Base-by-base conservation (phyloP, 2,888 invertebrate genomes). In the Macrophya alboannulata region DNA sequence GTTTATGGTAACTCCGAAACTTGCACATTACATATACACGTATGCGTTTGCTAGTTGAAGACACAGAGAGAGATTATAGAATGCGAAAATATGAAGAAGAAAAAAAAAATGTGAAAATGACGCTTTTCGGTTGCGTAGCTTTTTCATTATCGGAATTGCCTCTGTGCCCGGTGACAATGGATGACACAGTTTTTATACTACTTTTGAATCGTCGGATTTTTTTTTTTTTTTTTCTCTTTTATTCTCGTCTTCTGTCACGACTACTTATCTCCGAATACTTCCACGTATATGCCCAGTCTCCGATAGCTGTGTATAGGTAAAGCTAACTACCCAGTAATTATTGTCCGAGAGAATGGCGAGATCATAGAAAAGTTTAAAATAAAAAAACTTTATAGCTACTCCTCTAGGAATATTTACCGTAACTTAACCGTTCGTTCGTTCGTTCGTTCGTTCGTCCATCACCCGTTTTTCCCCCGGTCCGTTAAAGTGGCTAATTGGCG, bases 81-180 rank as follows among this genome's bases (percentile, higher is more conserved):
- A 55, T 51, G 55, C 21, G 62, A 55, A 25, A 59, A 21, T 62
- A 43, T 21, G 17, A 81, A 25, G 25, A 76, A 48, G 6, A 25
- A 31, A 31, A 15, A 12, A 51, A n/a, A 72, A 17, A 43, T n/a
- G 43, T 15, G 10, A 68, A 21, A 45, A 45, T 25, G n/a, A 45
- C 68, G 62, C 88, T 89, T 89, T 91, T 91, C 89, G 89, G 88
- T 89, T 91, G 91, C 91, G 92, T 91, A 90, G 91, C 90, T 92
- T 92, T 92, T 90, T 92, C 92, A 92, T 92, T 92, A 92, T 91
- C 90, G 87, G 90, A 90, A 92, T 92, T 92, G 92, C 92, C 92
- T 89, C 88, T 89, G 88, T 90, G 91, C 88, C 88, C 89, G 88
- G 88, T 90, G 88, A 91, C 92, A 92, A 92, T 91, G 88, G 89